A percentile compares a stretch with the other conserved stretches of the same genome.
Evolutionary conservation across 1,140 invertebrate species (phyloP).

Genomic region (Drosophila arawakana): DNA sequence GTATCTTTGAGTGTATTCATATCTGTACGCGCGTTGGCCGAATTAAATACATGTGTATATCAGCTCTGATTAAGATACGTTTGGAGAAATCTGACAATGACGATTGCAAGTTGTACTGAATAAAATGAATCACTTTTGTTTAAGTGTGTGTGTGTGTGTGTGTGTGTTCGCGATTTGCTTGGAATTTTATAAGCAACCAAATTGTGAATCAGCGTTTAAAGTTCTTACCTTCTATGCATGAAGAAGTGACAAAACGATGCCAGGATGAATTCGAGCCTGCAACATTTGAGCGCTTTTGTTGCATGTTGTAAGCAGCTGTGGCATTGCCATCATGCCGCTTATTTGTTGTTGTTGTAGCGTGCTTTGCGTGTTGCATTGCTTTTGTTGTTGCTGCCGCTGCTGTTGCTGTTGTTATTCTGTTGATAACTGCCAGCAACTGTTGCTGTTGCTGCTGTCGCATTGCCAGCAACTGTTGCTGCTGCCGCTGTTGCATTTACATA

Average conservation of each 20-base stretch:
- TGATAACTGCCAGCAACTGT: constrained; percentile 9
- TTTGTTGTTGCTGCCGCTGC: constrained; percentile 30
- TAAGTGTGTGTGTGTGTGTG: neutral
- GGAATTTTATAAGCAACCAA: constrained; percentile 53
- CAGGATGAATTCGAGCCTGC: constrained; percentile 42
- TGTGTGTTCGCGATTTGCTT: constrained; percentile 48
- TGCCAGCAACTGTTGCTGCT: constrained; percentile 25
- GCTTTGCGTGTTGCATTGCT: constrained; percentile 46
- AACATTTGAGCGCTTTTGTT: constrained; percentile 53
- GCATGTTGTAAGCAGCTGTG: constrained; percentile 42
- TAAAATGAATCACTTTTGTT: neutral
- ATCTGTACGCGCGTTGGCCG: neutral
- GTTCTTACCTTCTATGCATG: constrained; percentile 72
- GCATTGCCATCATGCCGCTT: constrained; percentile 25
- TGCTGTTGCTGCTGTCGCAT: constrained; percentile 16
- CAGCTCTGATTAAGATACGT: constrained; percentile 43
- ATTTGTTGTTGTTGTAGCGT: constrained; percentile 48
- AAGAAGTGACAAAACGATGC: constrained; percentile 62
- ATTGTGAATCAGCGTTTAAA: constrained; percentile 47
- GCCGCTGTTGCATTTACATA: constrained; percentile 35
- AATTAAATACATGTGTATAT: neutral
- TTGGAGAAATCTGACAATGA: constrained; percentile 45
- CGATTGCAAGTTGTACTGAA: constrained; percentile 1
- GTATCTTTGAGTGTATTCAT: neutral
- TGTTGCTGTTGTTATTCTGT: constrained; percentile 29